These are phyloP conservation scores for Athrips mouffetella DNA, from an alignment of 2,888 invertebrate genomes.

Conservation along the genomic window DNA sequence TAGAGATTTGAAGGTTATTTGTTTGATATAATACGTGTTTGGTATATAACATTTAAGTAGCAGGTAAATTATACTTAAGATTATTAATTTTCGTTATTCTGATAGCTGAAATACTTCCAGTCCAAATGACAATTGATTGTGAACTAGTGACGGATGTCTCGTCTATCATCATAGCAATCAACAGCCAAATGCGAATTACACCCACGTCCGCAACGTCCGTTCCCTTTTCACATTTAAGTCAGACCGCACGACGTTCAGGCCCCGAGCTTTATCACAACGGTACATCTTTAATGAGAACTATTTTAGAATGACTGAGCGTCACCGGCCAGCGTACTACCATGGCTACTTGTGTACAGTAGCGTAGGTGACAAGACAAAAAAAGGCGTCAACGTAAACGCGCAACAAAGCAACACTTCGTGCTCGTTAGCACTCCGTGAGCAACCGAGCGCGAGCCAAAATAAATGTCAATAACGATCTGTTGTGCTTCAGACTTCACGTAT, in stretches of 20 bases:
- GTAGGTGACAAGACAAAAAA: slow-evolving; percentile 48
- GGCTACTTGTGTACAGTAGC: slow-evolving; percentile 28
- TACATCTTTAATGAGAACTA: slow-evolving; percentile 44
- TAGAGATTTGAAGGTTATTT: background rate
- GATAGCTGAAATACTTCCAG: no score
- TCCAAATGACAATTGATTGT: slow-evolving; percentile 14
- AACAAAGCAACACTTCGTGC: slow-evolving; percentile 45
- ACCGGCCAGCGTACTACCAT: slow-evolving; percentile 39
- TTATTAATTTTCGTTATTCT: no score
- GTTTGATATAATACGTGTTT: background rate
- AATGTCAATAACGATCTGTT: slow-evolving; percentile 46
- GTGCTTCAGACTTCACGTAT: slow-evolving; percentile 32
- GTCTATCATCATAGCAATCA: slow-evolving; percentile 28
- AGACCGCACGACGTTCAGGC: slow-evolving; percentile 19
- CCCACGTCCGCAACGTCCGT: slow-evolving; percentile 22
- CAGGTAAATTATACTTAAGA: no score
- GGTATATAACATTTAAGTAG: background rate
- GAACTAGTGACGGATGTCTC: slow-evolving; percentile 21
- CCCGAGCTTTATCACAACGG: slow-evolving; percentile 31
- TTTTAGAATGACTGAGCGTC: slow-evolving; percentile 49
- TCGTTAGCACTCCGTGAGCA: slow-evolving; percentile 36
- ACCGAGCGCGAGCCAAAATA: slow-evolving; percentile 46
- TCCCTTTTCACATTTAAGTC: slow-evolving; percentile 27
- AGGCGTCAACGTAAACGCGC: slow-evolving; percentile 45
- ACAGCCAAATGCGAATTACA: slow-evolving; percentile 28